Base-by-base conservation (phyloP, 92 coral and sea anemone genomes). In the Porites rus region DNA sequence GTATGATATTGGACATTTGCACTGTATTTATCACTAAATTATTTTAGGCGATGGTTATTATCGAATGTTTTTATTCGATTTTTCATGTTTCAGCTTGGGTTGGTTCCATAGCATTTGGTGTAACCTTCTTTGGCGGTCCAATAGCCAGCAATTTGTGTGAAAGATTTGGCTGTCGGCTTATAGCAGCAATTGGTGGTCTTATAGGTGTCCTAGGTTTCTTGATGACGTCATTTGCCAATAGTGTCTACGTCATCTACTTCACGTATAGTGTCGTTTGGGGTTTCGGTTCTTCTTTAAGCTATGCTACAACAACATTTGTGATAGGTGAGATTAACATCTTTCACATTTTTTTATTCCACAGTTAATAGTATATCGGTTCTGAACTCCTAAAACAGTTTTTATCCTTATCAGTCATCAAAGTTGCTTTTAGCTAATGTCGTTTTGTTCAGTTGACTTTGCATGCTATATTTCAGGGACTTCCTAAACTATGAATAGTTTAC, bases 251-350 rank as follows among this genome's bases (percentile, higher is more conserved):
- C 90, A 96, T 96, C 75, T 94, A 91, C 74, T 73, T 93, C 19
- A 96, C 98, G 53, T 96, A 96, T 69, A 89, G 98, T 72, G 14
- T 96, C 53, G 82, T 96, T 61, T 96, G 96, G 96, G 98, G 98
- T 18, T 79, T 96, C 46, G 98, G 94, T 7, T 96, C 98, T 12
- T 92, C 98, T 82, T 75, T 96, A 31, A 92, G 90, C 84, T 96
- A 93, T 75, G 99, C 93, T 2, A 93, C 99, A n/a, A 91, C 96
- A 0, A 94, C 93, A 96, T 88, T 96, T 69, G 89, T 96, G 8
- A 65, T 94, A 65, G 92, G 98, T 94, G 52, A 94, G 93, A 60
- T 50, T 51, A 46, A 46, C 11, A 1, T 18, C 10, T 14, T 22
- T 17, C 14, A 17, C 24, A 8, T 17, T n/a, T 17, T 17, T 38